Evolutionary conservation across 2,113 vertebrate genomes (phyloP).

Genomic region (Perca schrenkii): DNA sequence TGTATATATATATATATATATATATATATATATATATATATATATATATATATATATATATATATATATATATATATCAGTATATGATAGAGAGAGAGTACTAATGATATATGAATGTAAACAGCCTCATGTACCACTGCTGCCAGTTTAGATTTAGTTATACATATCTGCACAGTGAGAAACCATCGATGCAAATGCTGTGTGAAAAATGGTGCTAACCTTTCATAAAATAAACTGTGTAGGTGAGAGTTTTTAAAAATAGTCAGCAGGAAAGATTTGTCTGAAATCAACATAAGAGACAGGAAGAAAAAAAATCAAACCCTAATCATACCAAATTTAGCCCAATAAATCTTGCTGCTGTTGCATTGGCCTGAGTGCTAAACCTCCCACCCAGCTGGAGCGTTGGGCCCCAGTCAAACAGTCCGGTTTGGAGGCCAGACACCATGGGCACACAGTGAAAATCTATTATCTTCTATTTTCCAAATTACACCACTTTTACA

Average conservation of each 20-base stretch:
- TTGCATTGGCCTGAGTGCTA: slow-evolving; percentile 1
- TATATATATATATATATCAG: too few relatives aligned
- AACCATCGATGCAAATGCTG: neutral
- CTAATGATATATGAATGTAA: neutral
- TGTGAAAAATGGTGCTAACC: slow-evolving; percentile 6
- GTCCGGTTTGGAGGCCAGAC: slow-evolving; percentile 18
- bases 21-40: too few relatives aligned
- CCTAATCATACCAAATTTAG: neutral
- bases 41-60: too few relatives aligned
- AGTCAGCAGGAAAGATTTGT: neutral
- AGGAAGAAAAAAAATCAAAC: slow-evolving; percentile 1
- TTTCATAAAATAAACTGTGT: slow-evolving; percentile 6
- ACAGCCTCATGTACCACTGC: neutral
- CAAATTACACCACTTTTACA: slow-evolving; percentile 51
- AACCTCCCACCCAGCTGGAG: slow-evolving; percentile 36
- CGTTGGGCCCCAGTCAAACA: slow-evolving; percentile 35
- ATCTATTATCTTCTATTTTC: slow-evolving; percentile 49
- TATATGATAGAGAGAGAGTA: neutral
- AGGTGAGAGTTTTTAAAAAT: neutral
- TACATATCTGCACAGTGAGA: slow-evolving; percentile 19
- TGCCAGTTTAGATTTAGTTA: slow-evolving; percentile 22
- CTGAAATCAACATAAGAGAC: neutral
- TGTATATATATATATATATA: too few relatives aligned
- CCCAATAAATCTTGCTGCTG: slow-evolving; percentile 18
- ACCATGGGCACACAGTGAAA: slow-evolving; percentile 33